A percentile compares a stretch with the other conserved stretches of the same genome.
Conservation (phyloP, 1,140 invertebrate species). For the Brachystomella parvula region DNA sequence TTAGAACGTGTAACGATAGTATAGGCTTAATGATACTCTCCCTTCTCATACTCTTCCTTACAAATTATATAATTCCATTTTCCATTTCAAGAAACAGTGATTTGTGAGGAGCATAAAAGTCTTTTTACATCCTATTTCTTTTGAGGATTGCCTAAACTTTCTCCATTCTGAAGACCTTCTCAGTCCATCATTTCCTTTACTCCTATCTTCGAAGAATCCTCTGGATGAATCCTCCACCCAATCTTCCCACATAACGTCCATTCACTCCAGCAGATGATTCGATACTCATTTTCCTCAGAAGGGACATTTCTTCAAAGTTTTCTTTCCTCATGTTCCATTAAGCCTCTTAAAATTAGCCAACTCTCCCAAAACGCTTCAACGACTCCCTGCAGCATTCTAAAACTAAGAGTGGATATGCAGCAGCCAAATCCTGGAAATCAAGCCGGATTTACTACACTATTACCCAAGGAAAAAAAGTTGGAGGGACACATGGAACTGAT, state of each 20-base stretch:
- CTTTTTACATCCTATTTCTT: slow-evolving; percentile 39
- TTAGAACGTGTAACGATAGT: too few species aligned
- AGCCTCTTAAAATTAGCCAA: not conserved
- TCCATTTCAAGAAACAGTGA: slow-evolving; percentile 36
- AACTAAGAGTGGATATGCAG: not conserved
- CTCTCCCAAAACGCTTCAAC: not conserved
- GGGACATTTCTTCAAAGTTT: slow-evolving; percentile 6
- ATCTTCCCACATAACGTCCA: slow-evolving; percentile 20
- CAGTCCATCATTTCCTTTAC: slow-evolving; percentile 38
- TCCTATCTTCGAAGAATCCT: slow-evolving; percentile 13
- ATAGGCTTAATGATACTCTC: slow-evolving; percentile 34
- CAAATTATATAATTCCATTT: slow-evolving; percentile 40
- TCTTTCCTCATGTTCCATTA: not conserved
- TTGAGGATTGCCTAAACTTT: slow-evolving; percentile 39
- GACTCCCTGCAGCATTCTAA: not conserved
- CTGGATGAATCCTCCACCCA: slow-evolving; percentile 12
- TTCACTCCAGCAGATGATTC: slow-evolving; percentile 21
- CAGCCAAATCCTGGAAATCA: not conserved
- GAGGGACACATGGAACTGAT: slow-evolving; percentile 10
- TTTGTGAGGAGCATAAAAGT: slow-evolving; percentile 39
- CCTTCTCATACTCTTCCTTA: slow-evolving; percentile 29
- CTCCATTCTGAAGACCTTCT: slow-evolving; percentile 35
- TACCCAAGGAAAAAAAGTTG: slow-evolving; percentile 7
- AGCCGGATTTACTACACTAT: not conserved
- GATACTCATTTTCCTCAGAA: slow-evolving; percentile 13